Conservation (phyloP, 2,797 vertebrate species). For the Urosaurus nigricauda region DNA sequence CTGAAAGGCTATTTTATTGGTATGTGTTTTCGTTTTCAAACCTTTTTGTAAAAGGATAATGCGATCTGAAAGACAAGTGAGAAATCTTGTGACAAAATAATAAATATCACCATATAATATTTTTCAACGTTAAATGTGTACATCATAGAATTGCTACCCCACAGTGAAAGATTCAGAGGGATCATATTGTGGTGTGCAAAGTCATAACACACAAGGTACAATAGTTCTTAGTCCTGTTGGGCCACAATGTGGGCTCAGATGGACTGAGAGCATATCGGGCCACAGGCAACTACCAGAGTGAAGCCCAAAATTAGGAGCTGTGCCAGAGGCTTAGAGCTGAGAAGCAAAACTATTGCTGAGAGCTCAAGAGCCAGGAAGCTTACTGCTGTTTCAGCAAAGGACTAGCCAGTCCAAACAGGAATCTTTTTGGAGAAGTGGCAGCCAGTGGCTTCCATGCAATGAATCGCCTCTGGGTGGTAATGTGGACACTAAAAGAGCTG, state of each 20-base stretch:
- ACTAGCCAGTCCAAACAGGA: background rate
- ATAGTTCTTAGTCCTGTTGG: background rate
- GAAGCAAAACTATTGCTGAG: background rate
- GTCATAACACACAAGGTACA: background rate
- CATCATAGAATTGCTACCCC: no score
- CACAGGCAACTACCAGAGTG: background rate
- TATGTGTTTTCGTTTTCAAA: no score
- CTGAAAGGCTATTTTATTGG: no score
- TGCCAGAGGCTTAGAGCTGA: background rate
- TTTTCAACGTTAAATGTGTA: no score
- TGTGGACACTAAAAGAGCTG: no score
- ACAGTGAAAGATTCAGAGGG: no score
- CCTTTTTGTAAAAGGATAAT: no score
- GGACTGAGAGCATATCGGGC: background rate
- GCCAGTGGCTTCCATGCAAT: no score
- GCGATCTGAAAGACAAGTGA: no score
- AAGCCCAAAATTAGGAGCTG: background rate
- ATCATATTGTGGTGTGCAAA: background rate
- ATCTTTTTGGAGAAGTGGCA: background rate
- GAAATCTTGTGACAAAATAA: no score
- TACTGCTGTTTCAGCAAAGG: background rate
- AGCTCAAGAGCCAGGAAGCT: background rate
- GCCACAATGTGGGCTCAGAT: background rate
- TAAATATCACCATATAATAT: no score
- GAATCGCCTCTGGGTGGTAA: no score